phyloP scores from a whole-genome alignment of 2,797 vertebrate genomes.

The Paratrypauchen microcephalus region DNA sequence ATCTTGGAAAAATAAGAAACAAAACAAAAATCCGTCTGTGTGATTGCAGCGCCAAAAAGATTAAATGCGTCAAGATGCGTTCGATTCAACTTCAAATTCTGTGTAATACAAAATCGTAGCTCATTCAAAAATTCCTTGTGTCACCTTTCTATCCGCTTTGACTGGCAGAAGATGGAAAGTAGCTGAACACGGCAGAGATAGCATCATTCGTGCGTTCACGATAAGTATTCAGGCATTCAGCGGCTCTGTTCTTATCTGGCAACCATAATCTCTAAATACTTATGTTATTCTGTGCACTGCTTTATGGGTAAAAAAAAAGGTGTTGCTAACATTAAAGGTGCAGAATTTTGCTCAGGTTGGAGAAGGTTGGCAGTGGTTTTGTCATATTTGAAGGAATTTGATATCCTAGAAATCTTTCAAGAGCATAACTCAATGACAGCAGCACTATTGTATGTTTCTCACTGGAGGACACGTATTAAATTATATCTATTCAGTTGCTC shows the following conservation, averaged over 20 bases:
- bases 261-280: slow-evolving; percentile 68
- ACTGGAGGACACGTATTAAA: not conserved
- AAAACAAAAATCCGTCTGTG: slow-evolving; percentile 10
- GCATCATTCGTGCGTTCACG: slow-evolving; percentile 63
- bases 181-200: slow-evolving; percentile 71
- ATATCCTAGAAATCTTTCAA: slow-evolving; percentile 18
- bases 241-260: slow-evolving; percentile 68
- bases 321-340: slow-evolving; percentile 36
- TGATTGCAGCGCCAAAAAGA: slow-evolving; percentile 11
- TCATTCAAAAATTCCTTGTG: slow-evolving; percentile 34
- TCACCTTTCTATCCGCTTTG: slow-evolving; percentile 50
- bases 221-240: slow-evolving; percentile 74
- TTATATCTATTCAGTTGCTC: not conserved
- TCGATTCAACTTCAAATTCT: slow-evolving; percentile 4
- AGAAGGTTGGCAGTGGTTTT: slow-evolving; percentile 40
- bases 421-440: slow-evolving; percentile 21
- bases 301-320: slow-evolving; percentile 48
- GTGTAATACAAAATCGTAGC: slow-evolving; percentile 20
- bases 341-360: slow-evolving; percentile 40
- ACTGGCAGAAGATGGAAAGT: slow-evolving; percentile 37
- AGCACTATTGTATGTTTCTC: not conserved
- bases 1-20: slow-evolving; percentile 20
- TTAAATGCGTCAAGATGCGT: not conserved
- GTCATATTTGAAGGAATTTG: slow-evolving; percentile 56
- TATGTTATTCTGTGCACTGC: slow-evolving; percentile 42